Base-by-base conservation (phyloP, 1,140 invertebrate genomes). In the Calephelis virginiensis region DNA sequence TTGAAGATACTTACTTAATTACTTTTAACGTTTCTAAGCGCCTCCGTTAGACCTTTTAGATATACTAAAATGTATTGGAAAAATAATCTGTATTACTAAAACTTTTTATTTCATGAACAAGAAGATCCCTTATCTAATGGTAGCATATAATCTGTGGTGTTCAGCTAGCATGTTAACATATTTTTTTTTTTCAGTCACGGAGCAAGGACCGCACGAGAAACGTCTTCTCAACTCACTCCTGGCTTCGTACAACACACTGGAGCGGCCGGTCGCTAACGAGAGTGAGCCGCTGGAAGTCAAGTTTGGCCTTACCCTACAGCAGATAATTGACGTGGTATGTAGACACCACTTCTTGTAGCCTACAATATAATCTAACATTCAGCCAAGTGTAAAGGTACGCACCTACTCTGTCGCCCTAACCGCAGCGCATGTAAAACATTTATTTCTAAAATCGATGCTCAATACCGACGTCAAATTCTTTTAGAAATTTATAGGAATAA, bases 241-340 rank as follows among this genome's bases (percentile, higher is more conserved):
- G 77, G 96, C 97, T 85, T 96, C 97, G 78, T 99, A 99, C 93
- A 99, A 99, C 91, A 96, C 96, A 67, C 93, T 99, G 80, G 98
- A 99, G 92, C 93, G 99, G 88, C 99, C 98, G 14, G 98, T 99
- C 17, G 95, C 95, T 73, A 98, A 99, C 89, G 98, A 99, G 93
- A 97, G 96, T 66, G 95, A 98, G 78, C 95, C 98, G 11, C 93
- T 99, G 49, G 94, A 97, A 90, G 97, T 99, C 66, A 97, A 95
- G 81, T 98, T 99, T 86, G 98, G 98, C 74, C 94, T 99, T 77
- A 98, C 97, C 63, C 92, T 99, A 70, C 98, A 99, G 92, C 99
- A 99, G 93, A 99, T 99, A 80, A 99, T 99, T 85, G 98, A 99
- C 92, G 98, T 99, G 95, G 98, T 99, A 93, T 96, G 96, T 94